Base-by-base conservation (phyloP, 2,113 vertebrate genomes). In the Antechinus flavipes region DNA sequence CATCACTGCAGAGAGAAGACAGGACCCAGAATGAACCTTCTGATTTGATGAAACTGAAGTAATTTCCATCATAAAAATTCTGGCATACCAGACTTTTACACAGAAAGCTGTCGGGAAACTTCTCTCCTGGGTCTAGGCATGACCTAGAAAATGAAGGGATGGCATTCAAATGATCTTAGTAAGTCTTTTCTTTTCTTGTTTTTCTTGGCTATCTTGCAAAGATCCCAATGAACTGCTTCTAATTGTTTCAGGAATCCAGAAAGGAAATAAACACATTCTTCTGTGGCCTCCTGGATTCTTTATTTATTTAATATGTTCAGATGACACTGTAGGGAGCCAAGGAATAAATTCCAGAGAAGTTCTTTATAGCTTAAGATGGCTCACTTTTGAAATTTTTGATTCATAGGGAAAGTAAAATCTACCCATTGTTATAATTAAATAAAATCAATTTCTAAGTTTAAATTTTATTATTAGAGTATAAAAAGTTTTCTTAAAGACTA, bases 11-110 rank as follows among this genome's bases (percentile, higher is more conserved):
- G 54, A 94, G 93, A 92, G 0, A 0, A 0, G 8, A 84, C 96
- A 95, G 93, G 76, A 97, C 94, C 95, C 93, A 95, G 92, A 2
- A 0, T 47, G 94, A 97, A 92, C 55, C 97, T 98, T 90, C 50
- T 92, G 92, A 96, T 96, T 96, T 94, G 50, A 54, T 91, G 95
- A 94, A 93, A 97, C 91, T 96, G 90, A 98, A 96, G 95, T 89
- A 56, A 91, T 97, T 97, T 97, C 96, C 89, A 96, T 97, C 58
- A 91, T 26, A 91, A 95, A 92, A 96, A 94, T 61, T 35, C 26
- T 96, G 93, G 90, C 42, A 94, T 58, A 90, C 61, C 52, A 97
- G 56, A 93, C 23, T 92, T 58, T 93, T 96, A 94, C 0, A 84
- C 42, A 96, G 91, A n/a, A 93, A 97, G 90, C n/a, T 93, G 54